Base-by-base conservation (phyloP, 2,888 invertebrate genomes). In the Crematogaster levior region DNA sequence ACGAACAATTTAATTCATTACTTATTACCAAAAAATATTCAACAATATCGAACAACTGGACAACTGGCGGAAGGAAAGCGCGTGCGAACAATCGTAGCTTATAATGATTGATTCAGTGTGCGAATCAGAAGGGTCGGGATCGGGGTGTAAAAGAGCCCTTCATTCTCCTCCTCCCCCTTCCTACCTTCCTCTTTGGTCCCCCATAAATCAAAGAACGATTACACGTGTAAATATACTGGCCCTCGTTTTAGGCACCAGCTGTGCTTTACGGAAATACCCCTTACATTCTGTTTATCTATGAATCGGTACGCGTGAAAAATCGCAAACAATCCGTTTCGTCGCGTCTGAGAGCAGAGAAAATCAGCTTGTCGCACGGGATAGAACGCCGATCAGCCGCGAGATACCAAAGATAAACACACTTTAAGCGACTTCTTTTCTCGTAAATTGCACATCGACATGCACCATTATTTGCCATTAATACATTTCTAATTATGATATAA, bases 141-240 rank as follows among this genome's bases (percentile, higher is more conserved):
- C 51, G 48, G 80, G 70, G 82, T 60, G 68, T 70, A 77, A 66
- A 77, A 68, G 70, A 60, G 48, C 84, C 86, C 74, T 73, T 34
- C 65, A 79, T 30, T 58, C 56, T 74, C 21, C 2, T 15, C 43
- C 5, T 30, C 18, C 12, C 34, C 15, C 37, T n/a, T 10, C 3
- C 58, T 27, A 1, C 43, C 24, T 3, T 4, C 5, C 83, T 70
- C 80, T 34, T 84, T 65, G 56, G 70, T 68, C 82, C 81, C 40
- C 86, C 79, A 90, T 89, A 89, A 91, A 91, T 90, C 91, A 88
- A 53, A 66, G 84, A 84, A 87, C 86, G 90, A 89, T 90, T 89
- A 90, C 88, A 87, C 84, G 89, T 85, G 90, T 90, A 91, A 91
- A 91, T 89, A 90, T 81, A 84, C 82, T 75, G 72, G 48, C 56